Evolutionary conservation across 1,140 invertebrate genomes (phyloP).

Genomic region (Cyclargus thomasi): DNA sequence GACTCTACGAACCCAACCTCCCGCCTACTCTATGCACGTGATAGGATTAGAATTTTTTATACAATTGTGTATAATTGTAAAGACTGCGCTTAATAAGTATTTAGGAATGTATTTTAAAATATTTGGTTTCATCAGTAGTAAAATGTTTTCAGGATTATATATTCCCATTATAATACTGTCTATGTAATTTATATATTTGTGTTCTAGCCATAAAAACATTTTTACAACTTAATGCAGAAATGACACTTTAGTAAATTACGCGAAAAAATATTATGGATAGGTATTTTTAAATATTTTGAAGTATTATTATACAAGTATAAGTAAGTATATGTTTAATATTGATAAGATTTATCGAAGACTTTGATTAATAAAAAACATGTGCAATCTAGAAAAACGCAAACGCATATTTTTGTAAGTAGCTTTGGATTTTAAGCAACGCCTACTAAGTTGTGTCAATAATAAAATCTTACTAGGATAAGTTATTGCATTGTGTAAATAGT

Average conservation of each 20-base stretch:
- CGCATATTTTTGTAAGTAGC: background rate
- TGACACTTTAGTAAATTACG: too few relatives aligned
- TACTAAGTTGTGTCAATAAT: background rate
- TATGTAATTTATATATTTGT: too few relatives aligned
- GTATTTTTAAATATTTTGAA: background rate
- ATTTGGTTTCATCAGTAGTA: too few relatives aligned
- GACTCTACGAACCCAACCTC: conserved; percentile 70
- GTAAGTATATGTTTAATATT: background rate
- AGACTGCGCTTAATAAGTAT: background rate
- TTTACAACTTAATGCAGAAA: too few relatives aligned
- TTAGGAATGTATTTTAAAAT: too few relatives aligned
- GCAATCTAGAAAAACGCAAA: background rate
- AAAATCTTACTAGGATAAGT: background rate
- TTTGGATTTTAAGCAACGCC: background rate
- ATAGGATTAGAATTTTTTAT: background rate
- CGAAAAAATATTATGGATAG: too few relatives aligned
- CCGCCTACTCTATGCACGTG: conserved; percentile 29
- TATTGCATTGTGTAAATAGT: background rate
- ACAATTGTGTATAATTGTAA: background rate
- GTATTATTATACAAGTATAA: background rate
- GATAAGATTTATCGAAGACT: too few relatives aligned
- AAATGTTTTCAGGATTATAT: too few relatives aligned
- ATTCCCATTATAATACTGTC: too few relatives aligned
- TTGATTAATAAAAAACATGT: background rate
- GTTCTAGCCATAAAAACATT: too few relatives aligned